Evolutionary conservation across 2,888 invertebrate genomes (phyloP).

Genomic region (Antheraea assamensis): DNA sequence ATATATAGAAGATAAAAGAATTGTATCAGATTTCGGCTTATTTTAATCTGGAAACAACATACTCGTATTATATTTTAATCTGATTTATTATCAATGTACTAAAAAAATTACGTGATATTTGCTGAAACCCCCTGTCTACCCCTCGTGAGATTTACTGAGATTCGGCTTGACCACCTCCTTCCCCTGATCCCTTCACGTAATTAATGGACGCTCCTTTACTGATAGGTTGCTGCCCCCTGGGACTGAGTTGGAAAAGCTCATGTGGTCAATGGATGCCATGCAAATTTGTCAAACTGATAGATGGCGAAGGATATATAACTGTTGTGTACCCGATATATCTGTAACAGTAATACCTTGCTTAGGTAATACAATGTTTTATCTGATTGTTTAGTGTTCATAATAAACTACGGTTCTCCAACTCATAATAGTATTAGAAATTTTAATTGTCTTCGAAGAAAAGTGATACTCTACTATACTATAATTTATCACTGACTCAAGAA

Average conservation of each 20-base stretch:
- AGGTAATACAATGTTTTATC: not conserved
- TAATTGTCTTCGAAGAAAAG: conserved; percentile 11
- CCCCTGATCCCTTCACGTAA: no score
- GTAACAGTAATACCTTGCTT: not conserved
- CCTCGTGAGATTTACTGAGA: no score
- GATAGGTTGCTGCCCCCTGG: not conserved
- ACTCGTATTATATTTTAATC: no score
- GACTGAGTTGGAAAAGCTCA: not conserved
- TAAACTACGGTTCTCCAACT: not conserved
- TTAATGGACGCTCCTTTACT: no score
- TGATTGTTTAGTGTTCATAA: not conserved
- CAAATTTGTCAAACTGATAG: not conserved
- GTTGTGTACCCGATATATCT: not conserved
- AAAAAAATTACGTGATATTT: no score
- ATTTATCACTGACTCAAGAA: conserved; percentile 15
- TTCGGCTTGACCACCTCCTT: no score
- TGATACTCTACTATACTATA: not conserved
- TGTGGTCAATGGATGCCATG: not conserved
- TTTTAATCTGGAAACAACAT: no score
- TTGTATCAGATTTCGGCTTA: no score
- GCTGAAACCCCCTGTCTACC: no score
- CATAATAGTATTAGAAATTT: not conserved
- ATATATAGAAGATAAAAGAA: no score
- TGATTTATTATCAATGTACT: no score
- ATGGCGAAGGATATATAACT: not conserved